phyloP scores from a whole-genome alignment of 1,140 invertebrate genomes.

The Laodelphax striatellus region DNA sequence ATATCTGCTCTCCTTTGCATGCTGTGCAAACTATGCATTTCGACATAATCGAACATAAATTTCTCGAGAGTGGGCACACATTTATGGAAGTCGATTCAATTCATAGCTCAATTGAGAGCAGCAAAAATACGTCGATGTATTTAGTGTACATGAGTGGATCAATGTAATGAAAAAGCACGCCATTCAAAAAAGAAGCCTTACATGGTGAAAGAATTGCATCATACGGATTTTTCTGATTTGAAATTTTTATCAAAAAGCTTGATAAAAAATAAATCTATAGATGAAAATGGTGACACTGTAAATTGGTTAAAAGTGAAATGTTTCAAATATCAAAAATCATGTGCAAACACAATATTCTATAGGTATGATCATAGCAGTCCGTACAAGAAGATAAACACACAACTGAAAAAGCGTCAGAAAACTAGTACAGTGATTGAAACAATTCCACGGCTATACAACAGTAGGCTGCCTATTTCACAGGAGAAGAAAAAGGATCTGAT shows the following conservation, averaged over 20 bases:
- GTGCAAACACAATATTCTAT: not conserved
- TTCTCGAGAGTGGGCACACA: conserved; percentile 31
- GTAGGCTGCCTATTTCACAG: not conserved
- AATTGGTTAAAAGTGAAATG: not conserved
- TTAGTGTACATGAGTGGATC: not conserved
- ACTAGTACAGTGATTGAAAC: not conserved
- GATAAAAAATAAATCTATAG: not conserved
- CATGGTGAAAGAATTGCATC: not conserved
- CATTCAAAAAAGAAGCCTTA: not conserved
- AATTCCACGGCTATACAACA: not conserved
- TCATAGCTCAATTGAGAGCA: too few relatives aligned
- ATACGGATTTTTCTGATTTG: too few relatives aligned
- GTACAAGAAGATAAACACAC: not conserved
- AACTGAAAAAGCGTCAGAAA: not conserved
- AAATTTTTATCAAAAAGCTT: not conserved
- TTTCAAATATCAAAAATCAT: not conserved
- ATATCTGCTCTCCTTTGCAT: conserved; percentile 9
- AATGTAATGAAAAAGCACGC: conserved; percentile 1
- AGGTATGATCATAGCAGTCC: not conserved
- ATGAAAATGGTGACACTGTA: not conserved
- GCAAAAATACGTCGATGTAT: not conserved
- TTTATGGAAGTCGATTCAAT: conserved; percentile 33
- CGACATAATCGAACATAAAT: conserved; percentile 24
- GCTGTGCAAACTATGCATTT: conserved; percentile 6
- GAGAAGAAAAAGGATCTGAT: not conserved